These are phyloP conservation scores for Chloroclysta siterata DNA, from an alignment of 2,888 invertebrate species.

Conservation along the genomic window DNA sequence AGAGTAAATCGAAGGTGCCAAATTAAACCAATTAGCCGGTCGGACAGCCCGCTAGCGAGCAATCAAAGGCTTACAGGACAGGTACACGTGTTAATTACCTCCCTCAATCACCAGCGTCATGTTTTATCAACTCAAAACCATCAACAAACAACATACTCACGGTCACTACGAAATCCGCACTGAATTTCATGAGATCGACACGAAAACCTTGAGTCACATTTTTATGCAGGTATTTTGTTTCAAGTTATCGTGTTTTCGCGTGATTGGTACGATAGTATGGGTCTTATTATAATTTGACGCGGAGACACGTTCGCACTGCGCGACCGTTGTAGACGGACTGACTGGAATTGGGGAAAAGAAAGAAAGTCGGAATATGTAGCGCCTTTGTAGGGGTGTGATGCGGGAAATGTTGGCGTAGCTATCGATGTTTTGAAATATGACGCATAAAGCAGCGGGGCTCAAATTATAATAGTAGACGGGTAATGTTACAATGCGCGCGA, in stretches of 20 bases:
- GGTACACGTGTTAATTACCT: slow-evolving; percentile 28
- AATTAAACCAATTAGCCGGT: slow-evolving; percentile 30
- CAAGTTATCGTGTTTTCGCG: slow-evolving; percentile 42
- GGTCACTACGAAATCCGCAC: slow-evolving; percentile 34
- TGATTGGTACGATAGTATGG: slow-evolving; percentile 36
- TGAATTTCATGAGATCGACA: slow-evolving; percentile 31
- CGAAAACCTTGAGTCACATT: slow-evolving; percentile 39
- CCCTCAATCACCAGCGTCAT: slow-evolving; percentile 25
- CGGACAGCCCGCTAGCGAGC: slow-evolving; percentile 7
- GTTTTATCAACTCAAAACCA: slow-evolving; percentile 20
- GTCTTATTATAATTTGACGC: slow-evolving; percentile 19
- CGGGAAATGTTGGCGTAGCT: slow-evolving; percentile 45
- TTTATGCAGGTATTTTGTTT: slow-evolving; percentile 36
- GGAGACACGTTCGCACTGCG: slow-evolving; percentile 42
- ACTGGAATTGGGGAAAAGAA: slow-evolving; percentile 54
- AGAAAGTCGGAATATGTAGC: slow-evolving; percentile 68
- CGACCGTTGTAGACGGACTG: slow-evolving; percentile 63
- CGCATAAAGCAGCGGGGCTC: slow-evolving; percentile 1
- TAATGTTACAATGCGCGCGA: no score
- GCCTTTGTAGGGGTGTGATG: slow-evolving; percentile 55
- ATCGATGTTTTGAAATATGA: slow-evolving; percentile 30
- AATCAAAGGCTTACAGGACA: slow-evolving; percentile 28
- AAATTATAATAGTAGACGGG: not conserved
- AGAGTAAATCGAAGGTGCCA: slow-evolving; percentile 21
- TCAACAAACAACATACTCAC: slow-evolving; percentile 40